phyloP scores from a whole-genome alignment of 2,797 vertebrate species.

The Gymnopithys bicolor region DNA sequence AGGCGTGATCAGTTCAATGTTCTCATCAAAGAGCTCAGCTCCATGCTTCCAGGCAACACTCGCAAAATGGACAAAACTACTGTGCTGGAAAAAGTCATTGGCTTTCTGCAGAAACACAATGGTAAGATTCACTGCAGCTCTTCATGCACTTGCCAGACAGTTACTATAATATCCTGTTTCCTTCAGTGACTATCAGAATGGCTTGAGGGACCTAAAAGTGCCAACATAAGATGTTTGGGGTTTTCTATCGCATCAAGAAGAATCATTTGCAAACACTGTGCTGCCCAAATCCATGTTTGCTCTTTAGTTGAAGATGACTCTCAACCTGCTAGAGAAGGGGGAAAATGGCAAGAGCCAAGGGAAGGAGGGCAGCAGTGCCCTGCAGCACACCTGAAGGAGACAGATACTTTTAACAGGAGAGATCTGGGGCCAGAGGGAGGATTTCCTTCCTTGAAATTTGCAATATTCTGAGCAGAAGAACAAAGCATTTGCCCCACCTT shows the following conservation, averaged over 20 bases:
- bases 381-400: neutral
- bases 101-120: slow-evolving; percentile 84
- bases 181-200: neutral
- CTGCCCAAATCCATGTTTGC: neutral
- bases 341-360: neutral
- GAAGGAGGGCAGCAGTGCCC: neutral
- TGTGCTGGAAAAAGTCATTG: slow-evolving; percentile 84
- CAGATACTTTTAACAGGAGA: neutral
- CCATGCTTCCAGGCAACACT: slow-evolving; percentile 83
- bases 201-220: neutral
- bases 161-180: neutral
- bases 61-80: slow-evolving; percentile 85
- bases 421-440: neutral
- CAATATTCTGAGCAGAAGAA: neutral
- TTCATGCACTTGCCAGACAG: neutral
- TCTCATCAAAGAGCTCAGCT: slow-evolving; percentile 85
- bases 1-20: slow-evolving; percentile 86
- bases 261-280: neutral
- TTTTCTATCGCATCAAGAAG: neutral
- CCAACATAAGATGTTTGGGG: neutral
- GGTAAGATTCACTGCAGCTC: slow-evolving; percentile 68
- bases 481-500: neutral
- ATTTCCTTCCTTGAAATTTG: neutral
- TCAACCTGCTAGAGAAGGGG: neutral
- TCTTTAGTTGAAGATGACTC: neutral